Evolutionary conservation across 2,797 vertebrate genomes (phyloP), one percentile per base, ranked within the genome.

Genomic region (Myotis daubentonii): DNA sequence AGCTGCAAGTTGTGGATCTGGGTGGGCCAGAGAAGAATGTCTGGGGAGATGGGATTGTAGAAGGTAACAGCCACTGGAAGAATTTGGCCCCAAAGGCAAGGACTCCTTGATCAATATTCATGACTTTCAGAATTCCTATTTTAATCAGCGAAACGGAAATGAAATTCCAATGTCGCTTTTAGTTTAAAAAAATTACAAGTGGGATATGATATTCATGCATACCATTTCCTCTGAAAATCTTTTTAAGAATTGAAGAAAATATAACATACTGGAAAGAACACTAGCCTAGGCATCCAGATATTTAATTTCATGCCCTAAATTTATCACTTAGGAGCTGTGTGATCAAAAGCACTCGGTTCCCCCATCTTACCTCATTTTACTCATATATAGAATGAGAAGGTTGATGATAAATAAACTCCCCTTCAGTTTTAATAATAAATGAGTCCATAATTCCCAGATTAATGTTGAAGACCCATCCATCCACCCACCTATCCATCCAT

Each of bases 231-330:
- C 97, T 97, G 85, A 97, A 96, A 95, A 96, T 97, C 96, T 97
- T 97, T 97, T 97, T 97, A 97, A 97, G 95, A 97, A 97, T 96
- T 94, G 96, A 94, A 97, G 90, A 97, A 97, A 97, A 97, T 96
- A 94, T 96, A 94, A 90, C 95, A 93, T 92, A 90, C 96, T 97
- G 97, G 93, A 95, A 97, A 97, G 97, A 97, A 97, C 94, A 96
- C 90, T 89, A 97, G 82, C 79, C 93, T 93, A 80, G 70, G 93
- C 92, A n/a, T 96, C 94, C 95, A 94, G 94, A 97, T 91, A 96
- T 94, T 95, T 96, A 92, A 88, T 93, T 96, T 96, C 88, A 96
- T 96, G 95, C 88, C 96, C 94, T 97, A 97, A 96, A 97, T 88
- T 95, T 97, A 95, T 96, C 90, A 96, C 74, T 91, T 87, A 66